phyloP scores from a whole-genome alignment of 2,797 vertebrate species.

The Gallirallus australis region DNA sequence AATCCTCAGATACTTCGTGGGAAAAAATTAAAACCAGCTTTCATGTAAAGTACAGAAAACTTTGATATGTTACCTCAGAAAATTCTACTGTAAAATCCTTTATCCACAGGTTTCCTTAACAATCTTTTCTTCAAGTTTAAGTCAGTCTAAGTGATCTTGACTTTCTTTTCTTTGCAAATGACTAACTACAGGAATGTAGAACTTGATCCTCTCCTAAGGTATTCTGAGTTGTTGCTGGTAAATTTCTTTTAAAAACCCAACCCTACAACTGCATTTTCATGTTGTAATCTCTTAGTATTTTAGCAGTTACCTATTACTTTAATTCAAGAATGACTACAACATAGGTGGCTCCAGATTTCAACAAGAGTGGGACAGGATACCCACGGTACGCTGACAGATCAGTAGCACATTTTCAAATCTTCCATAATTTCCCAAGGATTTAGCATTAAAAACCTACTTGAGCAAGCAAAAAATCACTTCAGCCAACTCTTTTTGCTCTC shows the following conservation, averaged over 20 bases:
- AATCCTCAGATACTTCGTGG: not conserved
- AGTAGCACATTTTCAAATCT: constrained; percentile 30
- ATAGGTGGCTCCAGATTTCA: constrained; percentile 22
- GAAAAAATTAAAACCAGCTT: constrained; percentile 9
- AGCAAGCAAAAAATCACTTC: constrained; percentile 1
- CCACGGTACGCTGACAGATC: not conserved
- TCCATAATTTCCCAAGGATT: constrained; percentile 30
- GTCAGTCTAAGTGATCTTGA: not conserved
- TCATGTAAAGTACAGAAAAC: not conserved
- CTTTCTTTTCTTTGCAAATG: not conserved
- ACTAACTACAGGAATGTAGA: not conserved
- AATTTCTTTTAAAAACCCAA: no score
- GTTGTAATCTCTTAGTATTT: not conserved
- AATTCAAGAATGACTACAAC: constrained; percentile 1
- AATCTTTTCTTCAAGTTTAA: not conserved
- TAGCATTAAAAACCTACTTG: not conserved
- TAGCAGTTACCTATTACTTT: not conserved
- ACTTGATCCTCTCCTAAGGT: not conserved
- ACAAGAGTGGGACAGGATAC: not conserved
- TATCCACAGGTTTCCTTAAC: not conserved
- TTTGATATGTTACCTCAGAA: not conserved
- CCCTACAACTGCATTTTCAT: not conserved
- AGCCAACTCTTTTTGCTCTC: constrained; percentile 7
- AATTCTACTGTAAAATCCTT: not conserved
- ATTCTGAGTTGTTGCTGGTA: not conserved